Evolutionary conservation across 2,888 invertebrate species (phyloP), one percentile per base, ranked within the genome.

Genomic region (Ischnus inquisitorius): DNA sequence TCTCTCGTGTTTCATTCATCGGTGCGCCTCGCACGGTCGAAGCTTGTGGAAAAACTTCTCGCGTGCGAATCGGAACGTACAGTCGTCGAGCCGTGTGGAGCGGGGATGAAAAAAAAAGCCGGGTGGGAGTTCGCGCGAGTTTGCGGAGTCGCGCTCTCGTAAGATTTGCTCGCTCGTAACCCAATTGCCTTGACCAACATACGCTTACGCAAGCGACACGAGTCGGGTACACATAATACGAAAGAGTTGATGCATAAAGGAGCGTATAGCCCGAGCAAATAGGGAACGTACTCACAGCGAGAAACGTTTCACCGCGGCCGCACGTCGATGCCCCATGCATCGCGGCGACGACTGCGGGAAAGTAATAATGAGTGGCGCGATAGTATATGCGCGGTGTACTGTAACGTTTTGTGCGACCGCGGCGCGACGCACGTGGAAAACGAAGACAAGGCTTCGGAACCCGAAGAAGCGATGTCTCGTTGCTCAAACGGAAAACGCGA

Each of bases 171-270:
- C 67, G 65, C 76, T 85, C 85, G 82, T 90, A 89, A 91, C 91
- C 91, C 91, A 91, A 90, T 91, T 91, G 91, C 92, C 92, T 92
- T 92, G 92, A 92, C 92, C 92, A 90, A 92, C 88, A 92, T 92
- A 88, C 85, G 72, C 64, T 85, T 87, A 87, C 85, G 86, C 85
- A 89, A 88, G 65, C 67, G 72, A 84, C 48, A 54, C 77, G 71
- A 51, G 64, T 68, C 71, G 74, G 60, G 64, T 83, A 68, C 65
- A 57, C 62, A 68, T 77, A 64, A 51, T 60, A 82, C 64, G 62
- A 69, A 64, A 77, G 64, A 68, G 69, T 41, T 41, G 39, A 16
- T 12, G 22, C 41, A 67, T 39, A 41, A 46, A 19, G 14, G 46
- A 54, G 46, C 39, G 68, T 46, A 41, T 64, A 12, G 16, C 16